Base-by-base conservation (phyloP, 1,140 invertebrate genomes). In the Goniozus legneri region DNA sequence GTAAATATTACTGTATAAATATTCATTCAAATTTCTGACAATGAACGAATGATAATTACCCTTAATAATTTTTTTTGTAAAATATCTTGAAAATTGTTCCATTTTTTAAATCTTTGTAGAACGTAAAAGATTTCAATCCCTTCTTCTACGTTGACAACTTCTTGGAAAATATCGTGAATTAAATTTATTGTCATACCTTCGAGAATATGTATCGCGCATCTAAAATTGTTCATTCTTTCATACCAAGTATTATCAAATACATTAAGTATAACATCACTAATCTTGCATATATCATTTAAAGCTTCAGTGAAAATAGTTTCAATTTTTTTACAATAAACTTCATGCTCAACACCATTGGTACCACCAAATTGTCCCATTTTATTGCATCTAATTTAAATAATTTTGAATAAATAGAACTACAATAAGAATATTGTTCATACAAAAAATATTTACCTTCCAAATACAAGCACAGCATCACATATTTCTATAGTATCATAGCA, bases 401-500 rank as follows among this genome's bases (percentile, higher is more conserved):
- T 43, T 52, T 10, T 50, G 3, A 31, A 44, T 30, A 50, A 47
- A 42, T 40, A 13, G n/a, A n/a, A n/a, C n/a, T n/a, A n/a, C n/a
- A n/a, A n/a, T n/a, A n/a, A n/a, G n/a, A 14, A 44, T 45, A 31
- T 44, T 39, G n/a, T 15, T 3, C 8, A 7, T 31, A 22, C 20
- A 38, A 50, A 52, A 6, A 27, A 43, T 31, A 32, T 12, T 27
- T 65, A 84, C 82, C 82, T 82, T 30, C 83, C 84, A 66, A 88
- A 89, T 41, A 84, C 80, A 40, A 84, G 82, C 79, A 87, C 85
- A 21, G 82, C 77, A 44, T 87, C 80, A 59, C 86, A 91, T 32
- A 95, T 85, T 69, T 93, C 88, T 22, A 92, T 80, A 54, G 95
- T 77, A 71, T 95, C 91, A 45, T 84, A 81, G 56, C 92, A 89